Conservation (phyloP, 2,888 invertebrate genomes). For the Ichneumoninae sp. region DNA sequence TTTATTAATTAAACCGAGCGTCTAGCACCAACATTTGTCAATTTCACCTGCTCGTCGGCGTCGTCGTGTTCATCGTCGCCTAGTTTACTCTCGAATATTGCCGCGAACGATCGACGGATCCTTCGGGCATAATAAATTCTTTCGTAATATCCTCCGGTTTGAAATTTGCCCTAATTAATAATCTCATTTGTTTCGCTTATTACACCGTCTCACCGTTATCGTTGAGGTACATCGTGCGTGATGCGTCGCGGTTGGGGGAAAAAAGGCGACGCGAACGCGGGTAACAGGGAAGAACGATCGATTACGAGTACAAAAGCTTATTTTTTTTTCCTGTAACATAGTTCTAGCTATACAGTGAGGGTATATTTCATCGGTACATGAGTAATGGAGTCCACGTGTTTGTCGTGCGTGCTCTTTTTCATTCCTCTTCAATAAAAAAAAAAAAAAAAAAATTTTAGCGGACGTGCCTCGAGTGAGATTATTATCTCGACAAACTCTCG, state of each 20-base stretch:
- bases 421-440: background rate
- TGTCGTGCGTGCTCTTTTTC: slow-evolving; percentile 21
- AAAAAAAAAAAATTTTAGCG: background rate
- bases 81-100: slow-evolving; percentile 21
- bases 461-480: slow-evolving; percentile 19
- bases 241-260: slow-evolving; percentile 36
- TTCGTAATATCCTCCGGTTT: slow-evolving; percentile 5
- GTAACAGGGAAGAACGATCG: slow-evolving; percentile 74
- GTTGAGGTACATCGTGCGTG: slow-evolving; percentile 39
- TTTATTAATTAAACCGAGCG: slow-evolving; percentile 46
- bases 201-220: slow-evolving; percentile 36
- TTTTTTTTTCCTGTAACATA: slow-evolving; percentile 66
- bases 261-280: slow-evolving; percentile 59
- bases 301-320: slow-evolving; percentile 79
- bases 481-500: slow-evolving; percentile 5
- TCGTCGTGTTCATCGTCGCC: slow-evolving; percentile 9
- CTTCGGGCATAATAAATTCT: slow-evolving; percentile 19
- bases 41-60: slow-evolving; percentile 39
- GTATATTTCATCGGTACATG: slow-evolving; percentile 37
- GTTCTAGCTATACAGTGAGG: slow-evolving; percentile 41
- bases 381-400: slow-evolving; percentile 49
- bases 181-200: slow-evolving; percentile 12
- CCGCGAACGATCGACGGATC: slow-evolving; percentile 17
- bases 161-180: slow-evolving; percentile 24
- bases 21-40: slow-evolving; percentile 62